phyloP scores from a whole-genome alignment of 2,888 invertebrate species.

The Dorcus hopei region DNA sequence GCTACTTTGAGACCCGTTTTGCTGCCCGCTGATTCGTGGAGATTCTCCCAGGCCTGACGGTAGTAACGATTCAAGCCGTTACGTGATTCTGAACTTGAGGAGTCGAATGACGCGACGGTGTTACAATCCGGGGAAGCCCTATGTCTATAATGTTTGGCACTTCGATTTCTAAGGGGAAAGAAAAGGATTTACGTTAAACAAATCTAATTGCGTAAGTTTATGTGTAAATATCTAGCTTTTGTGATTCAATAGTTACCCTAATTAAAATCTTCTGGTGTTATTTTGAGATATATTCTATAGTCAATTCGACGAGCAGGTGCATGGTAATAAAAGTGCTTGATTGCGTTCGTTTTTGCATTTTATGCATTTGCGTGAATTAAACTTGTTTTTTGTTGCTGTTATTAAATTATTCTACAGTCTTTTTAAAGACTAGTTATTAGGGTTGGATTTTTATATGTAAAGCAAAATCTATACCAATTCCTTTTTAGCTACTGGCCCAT shows the following conservation, averaged over 20 bases:
- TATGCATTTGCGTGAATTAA: no score
- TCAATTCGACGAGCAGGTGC: no score
- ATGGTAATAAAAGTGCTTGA: no score
- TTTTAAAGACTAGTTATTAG: no score
- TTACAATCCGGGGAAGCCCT: constrained; percentile 88
- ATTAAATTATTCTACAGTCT: no score
- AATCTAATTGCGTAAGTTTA: background rate
- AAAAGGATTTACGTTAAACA: background rate
- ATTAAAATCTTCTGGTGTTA: background rate
- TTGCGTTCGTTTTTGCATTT: no score
- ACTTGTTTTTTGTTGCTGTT: no score
- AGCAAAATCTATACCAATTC: no score
- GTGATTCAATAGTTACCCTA: background rate
- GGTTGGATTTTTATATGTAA: no score
- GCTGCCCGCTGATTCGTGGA: constrained; percentile 75
- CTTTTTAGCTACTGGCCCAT: no score
- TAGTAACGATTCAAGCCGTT: constrained; percentile 81
- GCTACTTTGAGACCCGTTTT: constrained; percentile 44
- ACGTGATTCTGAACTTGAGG: constrained; percentile 66
- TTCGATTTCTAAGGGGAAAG: constrained; percentile 61
- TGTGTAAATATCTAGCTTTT: no score
- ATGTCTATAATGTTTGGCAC: constrained; percentile 84
- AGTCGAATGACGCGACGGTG: constrained; percentile 86
- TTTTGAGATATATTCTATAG: background rate
- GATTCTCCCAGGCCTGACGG: constrained; percentile 89